A percentile compares a stretch with the other conserved stretches of the same genome.
phyloP scores from a whole-genome alignment of 2,797 vertebrate species.

The Gobio occitaniae region DNA sequence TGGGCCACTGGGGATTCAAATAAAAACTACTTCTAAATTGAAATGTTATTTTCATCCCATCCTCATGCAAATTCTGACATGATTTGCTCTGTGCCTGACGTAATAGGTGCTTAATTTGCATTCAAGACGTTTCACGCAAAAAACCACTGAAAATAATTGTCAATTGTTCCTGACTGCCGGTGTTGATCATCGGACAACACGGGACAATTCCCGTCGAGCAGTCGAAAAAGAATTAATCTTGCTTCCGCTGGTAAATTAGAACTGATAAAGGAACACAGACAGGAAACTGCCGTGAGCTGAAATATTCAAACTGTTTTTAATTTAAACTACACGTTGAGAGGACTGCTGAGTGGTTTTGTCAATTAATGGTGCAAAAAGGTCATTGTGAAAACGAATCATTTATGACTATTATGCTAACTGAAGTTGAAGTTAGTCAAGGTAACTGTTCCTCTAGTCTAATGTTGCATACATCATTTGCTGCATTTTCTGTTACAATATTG shows the following conservation, averaged over 20 bases:
- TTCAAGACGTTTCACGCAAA: not conserved
- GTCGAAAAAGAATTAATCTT: not conserved
- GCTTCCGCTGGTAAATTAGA: not conserved
- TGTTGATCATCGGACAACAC: not conserved
- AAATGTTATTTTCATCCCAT: constrained; percentile 37
- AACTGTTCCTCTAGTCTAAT: constrained; percentile 3
- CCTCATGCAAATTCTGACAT: constrained; percentile 43
- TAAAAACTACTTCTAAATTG: constrained; percentile 39
- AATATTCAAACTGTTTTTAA: constrained; percentile 18
- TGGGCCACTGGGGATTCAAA: constrained; percentile 32
- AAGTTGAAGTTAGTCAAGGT: not conserved
- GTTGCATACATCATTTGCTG: constrained; percentile 4
- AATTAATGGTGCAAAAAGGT: constrained; percentile 19
- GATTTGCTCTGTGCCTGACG: not conserved
- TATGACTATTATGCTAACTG: constrained; percentile 28
- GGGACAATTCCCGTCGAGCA: not conserved
- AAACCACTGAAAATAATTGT: constrained; percentile 13
- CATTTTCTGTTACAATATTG: not conserved
- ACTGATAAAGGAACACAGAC: not conserved
- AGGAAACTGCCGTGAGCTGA: not conserved
- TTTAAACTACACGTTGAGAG: not conserved
- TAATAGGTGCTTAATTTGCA: constrained; percentile 17
- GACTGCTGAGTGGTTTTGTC: not conserved
- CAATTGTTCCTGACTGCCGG: constrained; percentile 14
- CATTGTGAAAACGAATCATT: constrained; percentile 2